Percentiles rank a stretch among this genome's conserved stretches.
Conservation (phyloP, 2,797 vertebrate genomes). For the Adrianichthys oophorus region DNA sequence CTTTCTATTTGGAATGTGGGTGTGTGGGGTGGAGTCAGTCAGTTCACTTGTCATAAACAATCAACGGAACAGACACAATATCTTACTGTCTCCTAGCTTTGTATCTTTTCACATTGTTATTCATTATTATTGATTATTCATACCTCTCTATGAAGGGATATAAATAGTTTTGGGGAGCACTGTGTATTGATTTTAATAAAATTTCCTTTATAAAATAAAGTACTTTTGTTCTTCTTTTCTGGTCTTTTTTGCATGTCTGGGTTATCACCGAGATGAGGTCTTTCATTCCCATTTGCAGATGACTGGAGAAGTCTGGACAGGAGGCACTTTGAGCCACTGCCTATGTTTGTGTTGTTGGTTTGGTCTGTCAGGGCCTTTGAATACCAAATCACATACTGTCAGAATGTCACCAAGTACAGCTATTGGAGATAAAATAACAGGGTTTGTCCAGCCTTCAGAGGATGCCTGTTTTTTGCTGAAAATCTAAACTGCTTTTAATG, state of each 20-base stretch:
- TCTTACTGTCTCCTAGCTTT: too few species aligned
- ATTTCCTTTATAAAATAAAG: too few species aligned
- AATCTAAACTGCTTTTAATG: not conserved
- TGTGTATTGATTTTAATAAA: too few species aligned
- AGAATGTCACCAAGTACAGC: slow-evolving; percentile 7
- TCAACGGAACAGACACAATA: too few species aligned
- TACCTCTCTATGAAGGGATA: too few species aligned
- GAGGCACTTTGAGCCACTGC: not conserved
- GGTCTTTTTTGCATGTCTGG: not conserved
- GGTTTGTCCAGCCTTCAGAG: not conserved
- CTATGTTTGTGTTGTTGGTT: not conserved
- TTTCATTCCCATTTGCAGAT: not conserved
- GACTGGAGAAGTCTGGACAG: not conserved
- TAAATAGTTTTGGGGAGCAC: too few species aligned
- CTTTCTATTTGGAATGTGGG: too few species aligned
- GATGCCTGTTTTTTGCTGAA: not conserved
- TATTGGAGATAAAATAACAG: slow-evolving; percentile 9
- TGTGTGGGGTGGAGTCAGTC: too few species aligned
- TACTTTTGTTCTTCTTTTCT: not conserved
- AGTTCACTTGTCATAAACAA: too few species aligned
- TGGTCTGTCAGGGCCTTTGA: not conserved
- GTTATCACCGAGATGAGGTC: not conserved
- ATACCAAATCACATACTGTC: slow-evolving; percentile 1
- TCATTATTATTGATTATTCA: too few species aligned
- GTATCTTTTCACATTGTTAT: too few species aligned